phyloP scores from a whole-genome alignment of 2,113 vertebrate genomes.

The Camelus bactrianus region DNA sequence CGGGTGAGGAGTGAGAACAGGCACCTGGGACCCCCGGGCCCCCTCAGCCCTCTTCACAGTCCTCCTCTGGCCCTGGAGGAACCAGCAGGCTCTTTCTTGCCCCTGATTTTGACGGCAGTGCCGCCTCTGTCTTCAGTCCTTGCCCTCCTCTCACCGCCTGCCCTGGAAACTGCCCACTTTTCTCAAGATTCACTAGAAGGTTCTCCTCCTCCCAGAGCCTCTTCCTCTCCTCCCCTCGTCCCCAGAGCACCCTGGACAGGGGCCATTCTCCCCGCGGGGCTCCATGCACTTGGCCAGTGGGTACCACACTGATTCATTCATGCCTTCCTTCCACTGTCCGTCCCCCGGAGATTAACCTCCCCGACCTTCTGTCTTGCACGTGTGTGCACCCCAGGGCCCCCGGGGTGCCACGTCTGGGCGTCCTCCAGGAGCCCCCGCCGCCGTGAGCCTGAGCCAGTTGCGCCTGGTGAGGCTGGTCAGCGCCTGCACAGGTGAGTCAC shows the following conservation, averaged over 20 bases:
- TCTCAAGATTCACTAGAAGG: background rate
- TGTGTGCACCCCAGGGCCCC: background rate
- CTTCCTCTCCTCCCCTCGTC: background rate
- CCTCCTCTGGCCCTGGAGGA: background rate
- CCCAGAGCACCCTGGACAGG: background rate
- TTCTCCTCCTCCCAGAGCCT: background rate
- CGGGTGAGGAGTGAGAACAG: accelerated
- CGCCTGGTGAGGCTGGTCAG: background rate
- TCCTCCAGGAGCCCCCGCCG: background rate
- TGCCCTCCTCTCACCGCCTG: too few relatives aligned
- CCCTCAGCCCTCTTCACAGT: accelerated
- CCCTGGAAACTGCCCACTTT: background rate
- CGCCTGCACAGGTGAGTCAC: background rate
- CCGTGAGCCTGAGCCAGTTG: accelerated
- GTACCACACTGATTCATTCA: background rate
- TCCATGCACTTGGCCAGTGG: background rate
- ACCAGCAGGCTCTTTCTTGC: background rate
- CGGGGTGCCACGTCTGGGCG: background rate
- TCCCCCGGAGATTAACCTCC: too few relatives aligned
- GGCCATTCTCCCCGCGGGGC: background rate
- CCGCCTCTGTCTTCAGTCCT: background rate
- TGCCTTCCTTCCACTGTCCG: background rate
- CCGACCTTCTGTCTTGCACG: too few relatives aligned
- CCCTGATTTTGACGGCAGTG: background rate
- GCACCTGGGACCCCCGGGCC: accelerated